Conservation (phyloP, 1,140 invertebrate species). For the Diachasmimorpha longicaudata region DNA sequence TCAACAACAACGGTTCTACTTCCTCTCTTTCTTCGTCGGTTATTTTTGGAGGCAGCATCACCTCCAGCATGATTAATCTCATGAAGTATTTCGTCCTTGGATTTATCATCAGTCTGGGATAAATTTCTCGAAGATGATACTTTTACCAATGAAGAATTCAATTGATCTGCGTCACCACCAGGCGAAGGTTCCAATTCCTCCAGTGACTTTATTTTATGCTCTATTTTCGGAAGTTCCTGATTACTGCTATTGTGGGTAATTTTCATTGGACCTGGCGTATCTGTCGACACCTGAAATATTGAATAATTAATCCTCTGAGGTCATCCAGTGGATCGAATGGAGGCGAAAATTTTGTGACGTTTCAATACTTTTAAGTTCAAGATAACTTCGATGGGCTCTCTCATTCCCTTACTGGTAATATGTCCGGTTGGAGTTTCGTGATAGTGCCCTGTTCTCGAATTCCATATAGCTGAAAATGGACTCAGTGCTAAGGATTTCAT, state of each 20-base stretch:
- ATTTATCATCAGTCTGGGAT: neutral
- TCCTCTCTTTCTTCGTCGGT: neutral
- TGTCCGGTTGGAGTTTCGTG: neutral
- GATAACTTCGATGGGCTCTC: conserved; percentile 23
- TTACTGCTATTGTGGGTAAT: neutral
- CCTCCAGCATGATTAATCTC: neutral
- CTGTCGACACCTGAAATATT: neutral
- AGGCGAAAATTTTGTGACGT: neutral
- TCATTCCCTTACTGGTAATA: conserved; percentile 21
- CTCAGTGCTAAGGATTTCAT: neutral
- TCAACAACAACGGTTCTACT: neutral
- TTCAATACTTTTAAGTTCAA: conserved; percentile 22
- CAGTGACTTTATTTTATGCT: neutral
- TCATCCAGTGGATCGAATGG: neutral
- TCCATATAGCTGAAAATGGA: conserved; percentile 13
- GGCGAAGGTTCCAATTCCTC: neutral
- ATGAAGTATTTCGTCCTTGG: neutral
- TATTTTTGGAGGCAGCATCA: neutral
- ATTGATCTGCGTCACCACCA: neutral
- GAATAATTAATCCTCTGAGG: neutral
- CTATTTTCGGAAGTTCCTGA: neutral
- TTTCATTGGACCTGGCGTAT: neutral
- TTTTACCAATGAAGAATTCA: neutral
- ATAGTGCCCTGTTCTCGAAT: neutral
- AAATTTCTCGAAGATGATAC: neutral